Evolutionary conservation across 2,113 vertebrate species (phyloP), one percentile per base, ranked within the genome.

Genomic region (Callithrix jacchus): DNA sequence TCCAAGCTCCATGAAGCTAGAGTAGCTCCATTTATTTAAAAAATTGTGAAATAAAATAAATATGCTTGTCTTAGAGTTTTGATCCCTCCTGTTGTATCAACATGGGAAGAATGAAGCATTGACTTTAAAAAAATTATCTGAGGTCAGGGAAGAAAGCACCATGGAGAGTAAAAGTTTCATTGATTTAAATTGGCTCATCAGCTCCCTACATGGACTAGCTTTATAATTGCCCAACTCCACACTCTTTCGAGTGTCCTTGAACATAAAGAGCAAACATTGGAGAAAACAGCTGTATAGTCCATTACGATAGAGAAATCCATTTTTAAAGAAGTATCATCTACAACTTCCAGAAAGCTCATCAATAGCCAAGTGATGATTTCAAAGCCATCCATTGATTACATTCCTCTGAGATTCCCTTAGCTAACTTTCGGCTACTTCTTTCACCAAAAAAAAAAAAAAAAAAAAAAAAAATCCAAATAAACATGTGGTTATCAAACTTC

Each of bases 1-100:
- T 76, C 49, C 58, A 91, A 93, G 64, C 70, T 76, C 40, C 81
- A 42, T n/a, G 85, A 77, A 23, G 25, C n/a, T 87, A 80, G 52
- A 74, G 4, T 35, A 47, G 23, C 52, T 88, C 30, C 42, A 47
- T 61, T 82, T 77, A 83, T 87, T 88, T 82, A 61, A 13, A 47
- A 73, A 96, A 85, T 35, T 92, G 1, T 3, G 96, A 70, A 91
- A n/a, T 42, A 47, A 66, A 58, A 87, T 81, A 89, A 93, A 93
- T 37, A 35, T 10, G 49, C 81, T 40, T 25, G 4, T 74, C 20
- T 56, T 32, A 37, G 18, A 93, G 17, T 64, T 92, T 94, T 90
- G 87, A 66, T 82, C 30, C 21, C 2, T 66, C 18, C 17, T 86
- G 18, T 52, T 82, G 2, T 89, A n/a, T 87, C 27, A 52, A 52